A percentile compares a stretch with the other conserved stretches of the same genome.
phyloP scores from a whole-genome alignment of 2,797 vertebrate genomes.

The Holocentrus rufus region DNA sequence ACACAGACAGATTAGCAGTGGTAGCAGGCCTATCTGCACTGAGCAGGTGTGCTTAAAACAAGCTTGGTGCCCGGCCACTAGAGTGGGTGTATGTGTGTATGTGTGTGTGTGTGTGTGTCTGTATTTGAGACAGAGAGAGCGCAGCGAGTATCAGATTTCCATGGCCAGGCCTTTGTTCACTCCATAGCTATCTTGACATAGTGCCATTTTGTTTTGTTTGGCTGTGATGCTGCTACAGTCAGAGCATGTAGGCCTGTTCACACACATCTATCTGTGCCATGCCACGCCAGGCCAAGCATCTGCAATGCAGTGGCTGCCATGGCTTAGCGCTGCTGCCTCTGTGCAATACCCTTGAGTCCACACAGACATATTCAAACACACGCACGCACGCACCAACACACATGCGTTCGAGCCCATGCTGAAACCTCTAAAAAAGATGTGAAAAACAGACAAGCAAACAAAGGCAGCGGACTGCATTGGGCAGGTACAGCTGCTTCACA shows the following conservation, averaged over 20 bases:
- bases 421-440: too few species aligned
- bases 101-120: not conserved
- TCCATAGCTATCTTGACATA: slow-evolving; percentile 40
- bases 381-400: not conserved
- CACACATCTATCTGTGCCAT: slow-evolving; percentile 52
- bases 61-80: slow-evolving; percentile 15
- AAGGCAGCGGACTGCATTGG: not conserved
- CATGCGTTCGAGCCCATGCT: not conserved
- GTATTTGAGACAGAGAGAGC: not conserved
- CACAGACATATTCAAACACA: slow-evolving; percentile 22
- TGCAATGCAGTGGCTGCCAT: slow-evolving; percentile 78
- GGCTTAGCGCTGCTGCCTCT: slow-evolving; percentile 47
- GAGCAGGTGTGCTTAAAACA: slow-evolving; percentile 53
- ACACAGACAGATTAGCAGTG: slow-evolving; percentile 53
- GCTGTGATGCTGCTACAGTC: slow-evolving; percentile 20
- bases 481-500: slow-evolving; percentile 16
- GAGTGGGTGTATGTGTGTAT: slow-evolving; percentile 31
- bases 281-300: slow-evolving; percentile 64
- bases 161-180: slow-evolving; percentile 44
- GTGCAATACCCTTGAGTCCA: slow-evolving; percentile 45
- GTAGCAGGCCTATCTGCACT: slow-evolving; percentile 49
- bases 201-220: slow-evolving; percentile 57
- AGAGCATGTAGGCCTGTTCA: slow-evolving; percentile 34
- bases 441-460: not conserved
- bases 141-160: slow-evolving; percentile 45